A percentile compares a stretch with the other conserved stretches of the same genome.
Conservation (phyloP, 2,888 invertebrate species). For the Sabellastarte sp. region DNA sequence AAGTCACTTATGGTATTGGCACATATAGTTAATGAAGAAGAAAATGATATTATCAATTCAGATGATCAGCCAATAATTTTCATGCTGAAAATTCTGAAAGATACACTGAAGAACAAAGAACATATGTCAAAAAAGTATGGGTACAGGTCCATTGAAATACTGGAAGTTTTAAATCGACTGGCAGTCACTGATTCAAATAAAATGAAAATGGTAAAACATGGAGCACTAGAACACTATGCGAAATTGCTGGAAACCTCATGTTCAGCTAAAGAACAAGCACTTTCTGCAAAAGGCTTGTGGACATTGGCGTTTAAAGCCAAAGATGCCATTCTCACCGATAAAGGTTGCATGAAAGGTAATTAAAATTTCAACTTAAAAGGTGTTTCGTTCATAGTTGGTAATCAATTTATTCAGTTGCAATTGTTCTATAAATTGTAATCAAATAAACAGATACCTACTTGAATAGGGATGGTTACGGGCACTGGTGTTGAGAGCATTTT, state of each 20-base stretch:
- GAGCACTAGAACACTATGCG: constrained; percentile 13
- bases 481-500: too few species aligned
- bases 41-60: constrained; percentile 41
- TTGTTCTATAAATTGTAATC: too few species aligned
- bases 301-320: constrained; percentile 6
- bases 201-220: constrained; percentile 16
- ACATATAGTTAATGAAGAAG: constrained; percentile 45
- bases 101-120: constrained; percentile 33
- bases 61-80: constrained; percentile 39
- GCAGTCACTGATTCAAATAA: constrained; percentile 49
- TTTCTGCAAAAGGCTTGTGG: constrained; percentile 10
- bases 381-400: too few species aligned
- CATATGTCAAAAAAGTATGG: constrained; percentile 42
- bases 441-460: too few species aligned
- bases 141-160: constrained; percentile 38
- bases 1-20: constrained; percentile 46
- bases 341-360: constrained; percentile 5
- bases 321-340: constrained; percentile 1
- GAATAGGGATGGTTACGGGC: too few species aligned
- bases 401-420: too few species aligned
- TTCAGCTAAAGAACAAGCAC: not conserved
- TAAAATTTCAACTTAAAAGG: too few species aligned
- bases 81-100: constrained; percentile 37
- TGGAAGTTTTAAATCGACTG: constrained; percentile 42
- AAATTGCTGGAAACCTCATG: constrained; percentile 3